Evolutionary conservation across 2,113 vertebrate species (phyloP).

Genomic region (Sinocyclocheilus anophthalmus): DNA sequence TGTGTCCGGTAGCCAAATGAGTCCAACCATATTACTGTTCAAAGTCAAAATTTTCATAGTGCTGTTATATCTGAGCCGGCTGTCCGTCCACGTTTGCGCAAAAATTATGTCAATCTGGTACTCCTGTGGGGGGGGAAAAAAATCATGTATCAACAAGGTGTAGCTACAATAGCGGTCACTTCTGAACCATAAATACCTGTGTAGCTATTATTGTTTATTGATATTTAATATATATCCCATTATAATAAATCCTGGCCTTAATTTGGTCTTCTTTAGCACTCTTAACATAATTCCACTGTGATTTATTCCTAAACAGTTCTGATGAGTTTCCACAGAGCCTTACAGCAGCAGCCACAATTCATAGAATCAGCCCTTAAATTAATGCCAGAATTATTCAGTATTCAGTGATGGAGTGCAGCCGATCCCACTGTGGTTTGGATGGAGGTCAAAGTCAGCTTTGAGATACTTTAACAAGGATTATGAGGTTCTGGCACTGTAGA

Average conservation of each 20-base stretch:
- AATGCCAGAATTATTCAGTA: slow-evolving; percentile 41
- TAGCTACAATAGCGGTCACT: neutral
- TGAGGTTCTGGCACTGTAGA: slow-evolving; percentile 14
- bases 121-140: slow-evolving; percentile 76
- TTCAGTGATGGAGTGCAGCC: slow-evolving; percentile 37
- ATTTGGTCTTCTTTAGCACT: neutral
- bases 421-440: slow-evolving; percentile 33
- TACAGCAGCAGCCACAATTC: neutral
- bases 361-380: slow-evolving; percentile 40
- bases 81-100: slow-evolving; percentile 96
- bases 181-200: neutral
- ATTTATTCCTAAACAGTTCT: neutral
- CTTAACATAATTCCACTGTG: neutral
- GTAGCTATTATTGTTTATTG: neutral
- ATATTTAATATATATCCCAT: neutral
- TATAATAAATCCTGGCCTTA: neutral
- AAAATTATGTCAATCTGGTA: slow-evolving; percentile 99
- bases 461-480: slow-evolving; percentile 39
- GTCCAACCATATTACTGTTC: slow-evolving; percentile 97
- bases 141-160: neutral
- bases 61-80: slow-evolving; percentile 93
- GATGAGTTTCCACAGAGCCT: neutral
- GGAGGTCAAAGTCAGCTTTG: slow-evolving; percentile 42
- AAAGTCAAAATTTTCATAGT: slow-evolving; percentile 93
- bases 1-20: slow-evolving; percentile 95